Evolutionary conservation across 2,888 invertebrate genomes (phyloP).

Genomic region (Carpatolechia fugitivella): DNA sequence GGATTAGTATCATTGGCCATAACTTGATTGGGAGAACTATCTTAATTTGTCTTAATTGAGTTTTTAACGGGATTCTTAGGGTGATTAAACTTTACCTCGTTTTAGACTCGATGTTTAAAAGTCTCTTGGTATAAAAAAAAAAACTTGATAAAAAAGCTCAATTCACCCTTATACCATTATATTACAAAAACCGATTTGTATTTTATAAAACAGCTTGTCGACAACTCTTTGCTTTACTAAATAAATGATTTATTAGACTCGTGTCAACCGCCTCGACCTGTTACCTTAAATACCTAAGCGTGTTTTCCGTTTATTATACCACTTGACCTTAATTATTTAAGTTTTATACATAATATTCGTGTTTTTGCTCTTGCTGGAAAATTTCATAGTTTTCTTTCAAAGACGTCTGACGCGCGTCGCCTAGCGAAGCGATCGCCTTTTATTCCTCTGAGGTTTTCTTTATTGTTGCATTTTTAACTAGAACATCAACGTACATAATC

Average conservation of each 20-base stretch:
- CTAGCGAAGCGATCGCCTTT: too few relatives aligned
- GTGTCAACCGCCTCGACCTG: not conserved
- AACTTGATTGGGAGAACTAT: not conserved
- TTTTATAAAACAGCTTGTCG: not conserved
- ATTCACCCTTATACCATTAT: not conserved
- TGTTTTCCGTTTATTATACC: not conserved
- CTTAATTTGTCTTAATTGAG: not conserved
- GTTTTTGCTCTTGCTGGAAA: not conserved
- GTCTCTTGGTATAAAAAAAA: not conserved
- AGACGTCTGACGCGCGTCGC: too few relatives aligned
- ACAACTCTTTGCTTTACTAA: not conserved
- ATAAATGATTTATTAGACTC: not conserved
- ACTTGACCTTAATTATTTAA: not conserved
- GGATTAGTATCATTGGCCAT: constrained; percentile 9
- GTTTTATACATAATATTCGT: not conserved
- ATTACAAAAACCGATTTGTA: not conserved
- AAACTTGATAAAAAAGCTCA: too few relatives aligned
- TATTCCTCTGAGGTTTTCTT: too few relatives aligned
- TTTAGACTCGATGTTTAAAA: not conserved
- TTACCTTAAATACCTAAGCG: not conserved
- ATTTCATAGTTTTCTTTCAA: too few relatives aligned
- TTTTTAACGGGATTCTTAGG: too few relatives aligned
- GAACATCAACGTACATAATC: too few relatives aligned
- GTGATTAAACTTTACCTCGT: too few relatives aligned
- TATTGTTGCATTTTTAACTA: too few relatives aligned